A percentile compares a stretch with the other conserved stretches of the same genome.
Evolutionary conservation across 2,888 invertebrate genomes (phyloP).

Genomic region (Cephalotes varians): DNA sequence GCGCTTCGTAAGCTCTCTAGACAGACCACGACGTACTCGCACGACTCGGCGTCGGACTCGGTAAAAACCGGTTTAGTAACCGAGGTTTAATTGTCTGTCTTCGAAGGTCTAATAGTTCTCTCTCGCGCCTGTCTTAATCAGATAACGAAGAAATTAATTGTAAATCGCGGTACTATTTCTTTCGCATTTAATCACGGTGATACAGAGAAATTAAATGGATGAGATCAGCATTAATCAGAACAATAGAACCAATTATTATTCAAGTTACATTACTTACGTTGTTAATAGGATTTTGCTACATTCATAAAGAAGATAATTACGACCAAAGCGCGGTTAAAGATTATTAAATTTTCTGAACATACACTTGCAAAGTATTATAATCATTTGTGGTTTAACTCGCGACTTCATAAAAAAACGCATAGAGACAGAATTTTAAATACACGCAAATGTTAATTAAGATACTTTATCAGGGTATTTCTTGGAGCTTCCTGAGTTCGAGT

Average conservation of each 20-base stretch:
- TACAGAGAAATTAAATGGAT: conserved; percentile 15
- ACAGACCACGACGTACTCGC: conserved; percentile 44
- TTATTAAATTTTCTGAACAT: background rate
- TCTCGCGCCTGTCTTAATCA: conserved; percentile 47
- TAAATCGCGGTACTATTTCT: conserved; percentile 41
- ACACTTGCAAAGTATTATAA: background rate
- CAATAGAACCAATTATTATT: conserved; percentile 10
- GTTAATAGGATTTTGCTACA: background rate
- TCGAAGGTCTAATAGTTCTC: conserved; percentile 48
- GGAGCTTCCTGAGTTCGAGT: conserved; percentile 11
- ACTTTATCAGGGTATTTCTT: conserved; percentile 10
- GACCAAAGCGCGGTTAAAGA: background rate
- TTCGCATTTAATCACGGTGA: conserved; percentile 16
- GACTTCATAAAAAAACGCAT: background rate
- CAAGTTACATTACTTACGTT: conserved; percentile 8
- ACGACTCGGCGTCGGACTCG: conserved; percentile 42
- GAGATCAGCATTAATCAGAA: conserved; percentile 17
- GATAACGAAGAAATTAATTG: conserved; percentile 54
- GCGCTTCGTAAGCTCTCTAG: conserved; percentile 69
- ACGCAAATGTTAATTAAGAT: conserved; percentile 21
- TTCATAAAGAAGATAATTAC: conserved; percentile 1
- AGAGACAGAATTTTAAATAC: background rate
- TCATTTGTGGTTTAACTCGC: background rate
- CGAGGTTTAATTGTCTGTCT: conserved; percentile 54
- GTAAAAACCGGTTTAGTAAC: conserved; percentile 50